Evolutionary conservation across 2,113 vertebrate genomes (phyloP), one percentile per base, ranked within the genome.

Genomic region (Geococcyx californianus): DNA sequence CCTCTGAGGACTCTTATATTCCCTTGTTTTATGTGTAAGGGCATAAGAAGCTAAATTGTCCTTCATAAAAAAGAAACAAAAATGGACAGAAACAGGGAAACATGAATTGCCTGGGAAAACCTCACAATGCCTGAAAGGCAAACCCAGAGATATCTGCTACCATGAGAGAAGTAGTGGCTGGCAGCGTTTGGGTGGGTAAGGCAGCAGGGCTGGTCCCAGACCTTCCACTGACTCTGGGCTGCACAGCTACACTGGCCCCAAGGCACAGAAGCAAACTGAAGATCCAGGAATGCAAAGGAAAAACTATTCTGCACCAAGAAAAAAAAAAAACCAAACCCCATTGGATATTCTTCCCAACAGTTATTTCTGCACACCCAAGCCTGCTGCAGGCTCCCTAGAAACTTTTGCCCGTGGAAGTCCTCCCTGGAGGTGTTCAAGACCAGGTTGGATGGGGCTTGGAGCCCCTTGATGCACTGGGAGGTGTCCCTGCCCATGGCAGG

Each of bases 101-200:
- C 12, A 34, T 1, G 4, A 72, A 38, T 2, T 6, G 42, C 29
- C 17, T 10, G 16, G 44, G 56, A 44, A 40, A 44, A 86, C 54
- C 49, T 80, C 42, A 12, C 33, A 54, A 69, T 6, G 56, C 4
- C 72, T 47, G 52, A 42, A 78, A 51, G 60, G 56, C 51, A 45
- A 58, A 45, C 34, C 51, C 55, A 59, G 87, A 60, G 24, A 6
- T 0, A 3, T 24, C 52, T 56, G 33, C 0, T 2, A 31, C 26
- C 4, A 0, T 29, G 19, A 58, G 13, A 62, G 17, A 16, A 74
- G 62, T 38, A 34, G 6, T 73, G 45, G 16, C 34, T 10, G 34
- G 69, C 28, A 69, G 44, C 1, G 2, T 5, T 0, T 4, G 38
- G 15, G 29, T 26, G 58, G 47, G 10, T 24, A 8, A 25, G 0